Evolutionary conservation across 2,797 vertebrate species (phyloP).

Genomic region (Neosalanx taihuensis): DNA sequence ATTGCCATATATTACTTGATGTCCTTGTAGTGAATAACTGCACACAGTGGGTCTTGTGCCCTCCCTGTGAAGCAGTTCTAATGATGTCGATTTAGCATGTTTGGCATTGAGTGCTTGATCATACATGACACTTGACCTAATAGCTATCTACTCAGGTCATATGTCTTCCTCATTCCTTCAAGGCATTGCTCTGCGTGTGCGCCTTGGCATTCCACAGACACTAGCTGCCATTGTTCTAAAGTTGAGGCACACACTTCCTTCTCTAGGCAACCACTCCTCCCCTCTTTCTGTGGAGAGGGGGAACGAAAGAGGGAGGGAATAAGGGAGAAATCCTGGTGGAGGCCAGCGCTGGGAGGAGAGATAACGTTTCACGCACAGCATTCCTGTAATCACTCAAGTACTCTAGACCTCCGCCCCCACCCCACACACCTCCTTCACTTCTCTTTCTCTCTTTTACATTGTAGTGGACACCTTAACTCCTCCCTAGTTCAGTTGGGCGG

Average conservation of each 20-base stretch:
- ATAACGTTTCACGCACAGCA: slow-evolving; percentile 12
- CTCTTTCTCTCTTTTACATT: slow-evolving; percentile 9
- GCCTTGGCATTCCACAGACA: slow-evolving; percentile 1
- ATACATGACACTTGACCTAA: background rate
- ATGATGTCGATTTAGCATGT: background rate
- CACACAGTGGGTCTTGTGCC: background rate
- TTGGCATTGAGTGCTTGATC: background rate
- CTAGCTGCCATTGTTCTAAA: slow-evolving; percentile 8
- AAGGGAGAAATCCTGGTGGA: background rate
- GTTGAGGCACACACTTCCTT: background rate
- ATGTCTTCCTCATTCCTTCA: background rate
- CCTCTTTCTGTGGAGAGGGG: background rate
- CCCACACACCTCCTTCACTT: background rate
- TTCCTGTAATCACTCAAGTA: slow-evolving; percentile 8
- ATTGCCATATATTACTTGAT: background rate
- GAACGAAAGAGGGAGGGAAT: background rate
- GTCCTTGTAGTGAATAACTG: background rate
- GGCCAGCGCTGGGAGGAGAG: slow-evolving; percentile 4
- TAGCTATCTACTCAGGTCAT: background rate
- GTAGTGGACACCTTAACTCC: background rate
- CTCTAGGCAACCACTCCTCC: slow-evolving; percentile 11
- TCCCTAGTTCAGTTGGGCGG: background rate
- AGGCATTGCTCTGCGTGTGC: background rate
- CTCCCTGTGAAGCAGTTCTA: background rate
- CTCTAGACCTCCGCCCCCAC: too few relatives aligned